phyloP scores from a whole-genome alignment of 1,140 invertebrate species.

The Archivesica marissinica region DNA sequence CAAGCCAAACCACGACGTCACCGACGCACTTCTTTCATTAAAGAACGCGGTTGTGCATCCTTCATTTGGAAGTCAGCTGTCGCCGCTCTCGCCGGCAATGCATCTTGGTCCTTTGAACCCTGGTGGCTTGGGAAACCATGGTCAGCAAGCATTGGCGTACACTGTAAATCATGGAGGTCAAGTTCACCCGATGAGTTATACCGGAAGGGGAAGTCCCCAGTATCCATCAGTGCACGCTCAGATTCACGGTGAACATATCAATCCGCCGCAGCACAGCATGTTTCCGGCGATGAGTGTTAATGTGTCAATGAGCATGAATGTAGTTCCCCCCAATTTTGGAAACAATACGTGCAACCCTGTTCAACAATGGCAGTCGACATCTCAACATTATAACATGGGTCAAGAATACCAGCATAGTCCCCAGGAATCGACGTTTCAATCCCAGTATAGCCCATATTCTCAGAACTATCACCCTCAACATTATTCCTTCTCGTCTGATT shows the following conservation, averaged over 20 bases:
- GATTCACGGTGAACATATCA: conserved; percentile 72
- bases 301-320: conserved; percentile 99
- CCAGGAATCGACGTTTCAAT: conserved; percentile 60
- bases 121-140: conserved; percentile 56
- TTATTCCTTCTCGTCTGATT: conserved; percentile 92
- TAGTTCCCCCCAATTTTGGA: conserved; percentile 86
- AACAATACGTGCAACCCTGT: conserved; percentile 72
- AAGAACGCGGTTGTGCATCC: conserved; percentile 95
- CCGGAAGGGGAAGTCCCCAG: conserved; percentile 81
- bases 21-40: conserved; percentile 92
- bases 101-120: conserved; percentile 72
- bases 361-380: conserved; percentile 72
- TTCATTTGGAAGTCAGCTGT: conserved; percentile 78
- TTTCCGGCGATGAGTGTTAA: conserved; percentile 97
- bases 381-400: conserved; percentile 56
- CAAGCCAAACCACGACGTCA: conserved; percentile 87
- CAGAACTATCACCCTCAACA: conserved; percentile 66
- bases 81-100: conserved; percentile 73
- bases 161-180: conserved; percentile 74
- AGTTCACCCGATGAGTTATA: conserved; percentile 71
- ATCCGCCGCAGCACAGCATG: conserved; percentile 67
- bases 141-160: conserved; percentile 64
- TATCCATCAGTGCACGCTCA: conserved; percentile 69
- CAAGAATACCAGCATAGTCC: conserved; percentile 64
- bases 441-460: conserved; percentile 72